Evolutionary conservation across 2,113 vertebrate species (phyloP).

Genomic region (Ardeotis arabs): DNA sequence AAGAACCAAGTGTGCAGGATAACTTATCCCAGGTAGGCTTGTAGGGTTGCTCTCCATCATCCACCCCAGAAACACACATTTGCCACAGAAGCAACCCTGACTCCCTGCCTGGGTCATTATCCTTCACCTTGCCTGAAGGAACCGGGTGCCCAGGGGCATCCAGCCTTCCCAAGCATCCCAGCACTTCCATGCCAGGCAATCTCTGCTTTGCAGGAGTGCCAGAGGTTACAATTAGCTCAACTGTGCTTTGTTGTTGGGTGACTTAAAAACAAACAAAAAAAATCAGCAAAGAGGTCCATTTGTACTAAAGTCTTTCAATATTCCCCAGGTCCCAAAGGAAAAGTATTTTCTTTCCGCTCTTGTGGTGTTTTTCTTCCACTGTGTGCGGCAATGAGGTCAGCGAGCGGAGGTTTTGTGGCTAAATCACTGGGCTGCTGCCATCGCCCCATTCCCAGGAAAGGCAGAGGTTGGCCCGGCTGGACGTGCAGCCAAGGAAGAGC

Average conservation of each 20-base stretch:
- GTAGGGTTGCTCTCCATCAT: not conserved
- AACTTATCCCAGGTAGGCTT: not conserved
- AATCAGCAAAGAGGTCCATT: not conserved
- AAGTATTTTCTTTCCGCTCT: not conserved
- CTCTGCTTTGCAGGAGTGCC: not conserved
- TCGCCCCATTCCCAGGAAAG: not conserved
- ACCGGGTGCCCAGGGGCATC: fast-evolving
- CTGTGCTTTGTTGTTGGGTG: not conserved
- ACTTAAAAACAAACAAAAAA: not conserved
- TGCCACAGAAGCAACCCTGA: not conserved
- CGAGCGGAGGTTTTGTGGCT: not conserved
- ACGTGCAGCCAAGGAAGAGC: not conserved
- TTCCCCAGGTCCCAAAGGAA: not conserved
- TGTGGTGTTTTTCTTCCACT: not conserved
- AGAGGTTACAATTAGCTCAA: not conserved
- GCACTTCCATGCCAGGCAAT: fast-evolving
- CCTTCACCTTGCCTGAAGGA: not conserved
- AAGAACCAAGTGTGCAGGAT: not conserved
- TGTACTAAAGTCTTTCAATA: not conserved
- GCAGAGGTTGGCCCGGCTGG: not conserved
- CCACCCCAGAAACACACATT: not conserved
- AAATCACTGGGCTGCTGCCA: not conserved
- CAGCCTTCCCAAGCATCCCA: not conserved
- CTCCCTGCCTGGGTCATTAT: not conserved
- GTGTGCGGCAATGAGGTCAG: not conserved